Base-by-base conservation (phyloP, 2,797 vertebrate species). In the Natrix natrix region DNA sequence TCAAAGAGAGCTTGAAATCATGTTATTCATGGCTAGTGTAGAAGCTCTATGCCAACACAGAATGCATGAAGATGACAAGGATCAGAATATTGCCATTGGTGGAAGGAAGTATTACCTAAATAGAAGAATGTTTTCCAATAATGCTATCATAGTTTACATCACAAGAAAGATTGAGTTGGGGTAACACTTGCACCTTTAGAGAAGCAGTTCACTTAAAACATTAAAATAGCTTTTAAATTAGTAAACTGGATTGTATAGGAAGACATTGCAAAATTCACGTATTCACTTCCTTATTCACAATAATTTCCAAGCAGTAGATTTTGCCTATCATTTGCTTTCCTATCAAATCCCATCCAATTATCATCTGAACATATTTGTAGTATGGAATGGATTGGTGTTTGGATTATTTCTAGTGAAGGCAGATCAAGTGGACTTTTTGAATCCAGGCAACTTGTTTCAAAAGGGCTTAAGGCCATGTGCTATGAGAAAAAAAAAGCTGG, bases 401-500 rank as follows among this genome's bases (percentile, higher is more conserved):
- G 92, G 87, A 93, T 0, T 94, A 91, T 93, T 94, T 94, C 59
- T 8, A 95, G 93, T 61, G 89, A 96, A 96, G 94, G 95, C 93
- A 94, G 93, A 95, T 91, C 90, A 95, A 96, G 95, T 91, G 93
- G 93, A 96, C 95, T 95, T 93, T 94, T 90, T 87, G 94, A 92
- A 91, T 94, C 94, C 91, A 94, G 93, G 93, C 94, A 96, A 96
- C 95, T 94, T 96, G 96, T 95, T 97, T 94, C 92, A 94, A 95
- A 95, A 92, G 91, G 93, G 94, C 96, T 94, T 93, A 94, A 94
- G 93, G 95, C 94, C 95, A 97, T 96, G 95, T 92, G 94, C 95
- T 94, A 95, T 52, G 94, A 95, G 93, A 94, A 94, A 94, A 94
- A 93, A 94, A 95, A 95, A 95, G 93, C 96, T 96, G 96, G 93